A percentile compares a stretch with the other conserved stretches of the same genome.
Evolutionary conservation across 2,797 vertebrate genomes (phyloP).

Genomic region (Cynopterus sphinx): DNA sequence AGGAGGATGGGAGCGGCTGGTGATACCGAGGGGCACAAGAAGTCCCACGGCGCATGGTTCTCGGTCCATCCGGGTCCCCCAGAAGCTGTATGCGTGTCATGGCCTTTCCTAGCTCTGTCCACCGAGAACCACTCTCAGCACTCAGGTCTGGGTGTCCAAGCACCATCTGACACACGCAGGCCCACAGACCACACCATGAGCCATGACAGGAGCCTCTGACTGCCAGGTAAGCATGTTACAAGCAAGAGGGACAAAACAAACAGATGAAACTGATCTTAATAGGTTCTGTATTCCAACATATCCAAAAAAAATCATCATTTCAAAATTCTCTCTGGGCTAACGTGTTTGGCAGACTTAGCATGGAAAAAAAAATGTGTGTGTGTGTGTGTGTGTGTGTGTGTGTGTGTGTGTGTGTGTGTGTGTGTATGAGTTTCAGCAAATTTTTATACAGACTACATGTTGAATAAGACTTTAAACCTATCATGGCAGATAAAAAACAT

Average conservation of each 20-base stretch:
- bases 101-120: neutral
- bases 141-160: neutral
- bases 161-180: no score
- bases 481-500: neutral
- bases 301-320: neutral
- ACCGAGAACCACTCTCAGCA: no score
- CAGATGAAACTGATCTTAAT: accelerated
- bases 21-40: accelerated
- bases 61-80: no score
- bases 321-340: neutral
- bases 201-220: neutral
- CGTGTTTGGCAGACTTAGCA: neutral
- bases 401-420: no score
- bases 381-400: no score
- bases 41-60: neutral
- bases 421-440: accelerated
- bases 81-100: accelerated
- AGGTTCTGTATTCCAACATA: accelerated
- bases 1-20: no score
- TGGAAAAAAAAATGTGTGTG: accelerated
- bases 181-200: no score
- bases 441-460: accelerated
- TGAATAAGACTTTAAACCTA: accelerated
- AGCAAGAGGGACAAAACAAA: neutral
- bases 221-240: accelerated